Conservation (phyloP, 1,140 invertebrate species). For the Neodiprion lecontei region DNA sequence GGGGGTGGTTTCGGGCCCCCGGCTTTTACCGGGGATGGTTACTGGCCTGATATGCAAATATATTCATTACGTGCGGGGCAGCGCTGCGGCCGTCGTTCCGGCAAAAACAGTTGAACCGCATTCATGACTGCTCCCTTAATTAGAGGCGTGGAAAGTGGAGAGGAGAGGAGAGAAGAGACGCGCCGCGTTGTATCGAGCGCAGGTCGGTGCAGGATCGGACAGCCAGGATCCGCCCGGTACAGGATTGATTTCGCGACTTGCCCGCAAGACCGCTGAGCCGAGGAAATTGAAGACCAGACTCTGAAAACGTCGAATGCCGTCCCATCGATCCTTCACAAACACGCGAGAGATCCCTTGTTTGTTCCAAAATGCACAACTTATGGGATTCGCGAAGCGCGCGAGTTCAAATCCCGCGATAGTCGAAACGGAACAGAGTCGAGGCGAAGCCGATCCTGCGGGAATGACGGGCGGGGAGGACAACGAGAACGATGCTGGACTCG, state of each 20-base stretch:
- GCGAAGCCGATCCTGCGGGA: no score
- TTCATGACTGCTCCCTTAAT: slow-evolving; percentile 6
- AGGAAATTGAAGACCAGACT: background rate
- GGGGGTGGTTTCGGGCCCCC: background rate
- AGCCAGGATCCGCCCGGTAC: background rate
- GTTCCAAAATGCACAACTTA: no score
- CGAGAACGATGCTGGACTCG: background rate
- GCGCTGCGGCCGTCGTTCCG: background rate
- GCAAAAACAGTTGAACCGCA: slow-evolving; percentile 11
- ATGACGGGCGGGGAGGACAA: no score
- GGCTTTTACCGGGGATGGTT: background rate
- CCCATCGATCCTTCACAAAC: background rate
- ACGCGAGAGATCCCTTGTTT: no score
- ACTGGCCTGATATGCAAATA: slow-evolving; percentile 12
- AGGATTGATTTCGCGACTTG: background rate
- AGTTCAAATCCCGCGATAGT: no score
- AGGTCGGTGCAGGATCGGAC: background rate
- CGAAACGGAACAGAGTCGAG: no score
- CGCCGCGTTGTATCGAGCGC: background rate
- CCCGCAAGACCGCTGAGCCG: background rate
- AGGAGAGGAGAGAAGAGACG: background rate
- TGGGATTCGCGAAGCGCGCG: no score
- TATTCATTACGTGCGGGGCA: slow-evolving; percentile 12
- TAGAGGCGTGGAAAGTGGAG: background rate
- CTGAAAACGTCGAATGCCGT: background rate